A percentile compares a stretch with the other conserved stretches of the same genome.
These are phyloP conservation scores for Scaptomyza flava DNA, from an alignment of 2,888 invertebrate genomes.

Conservation along the genomic window DNA sequence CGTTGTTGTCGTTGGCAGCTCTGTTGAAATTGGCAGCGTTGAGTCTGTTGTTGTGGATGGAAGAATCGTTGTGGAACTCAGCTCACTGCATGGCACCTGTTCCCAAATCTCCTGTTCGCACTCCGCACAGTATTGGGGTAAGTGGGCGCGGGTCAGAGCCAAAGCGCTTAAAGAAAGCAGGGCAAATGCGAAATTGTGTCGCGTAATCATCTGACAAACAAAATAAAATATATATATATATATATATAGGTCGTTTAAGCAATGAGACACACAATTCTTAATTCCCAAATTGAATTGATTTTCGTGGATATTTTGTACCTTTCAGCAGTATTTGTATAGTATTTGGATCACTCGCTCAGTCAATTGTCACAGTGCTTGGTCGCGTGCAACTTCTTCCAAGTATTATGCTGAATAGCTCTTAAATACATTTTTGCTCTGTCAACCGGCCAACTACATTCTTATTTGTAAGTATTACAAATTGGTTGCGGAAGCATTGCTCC, in stretches of 20 bases:
- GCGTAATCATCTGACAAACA: constrained; percentile 59
- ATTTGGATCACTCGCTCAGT: constrained; percentile 25
- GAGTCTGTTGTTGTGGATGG: constrained; percentile 12
- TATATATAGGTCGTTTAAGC: constrained; percentile 22
- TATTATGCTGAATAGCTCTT: constrained; percentile 76
- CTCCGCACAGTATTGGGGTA: constrained; percentile 70
- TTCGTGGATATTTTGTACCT: constrained; percentile 50
- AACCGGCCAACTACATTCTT: constrained; percentile 1
- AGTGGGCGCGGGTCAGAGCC: constrained; percentile 35
- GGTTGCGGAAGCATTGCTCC: constrained; percentile 74
- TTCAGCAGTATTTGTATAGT: constrained; percentile 60
- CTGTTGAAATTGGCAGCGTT: constrained; percentile 4
- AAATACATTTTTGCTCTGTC: constrained; percentile 63
- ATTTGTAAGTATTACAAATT: constrained; percentile 57
- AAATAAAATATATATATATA: not conserved
- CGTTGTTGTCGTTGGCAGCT: constrained; percentile 5
- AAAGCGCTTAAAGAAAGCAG: constrained; percentile 35
- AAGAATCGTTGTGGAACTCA: constrained; percentile 47
- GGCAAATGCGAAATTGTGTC: constrained; percentile 38
- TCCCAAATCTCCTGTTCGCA: constrained; percentile 82
- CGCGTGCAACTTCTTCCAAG: constrained; percentile 74
- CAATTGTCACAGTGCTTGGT: constrained; percentile 48
- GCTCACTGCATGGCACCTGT: constrained; percentile 74
- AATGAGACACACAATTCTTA: constrained; percentile 6
- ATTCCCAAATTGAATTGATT: constrained; percentile 9